Evolutionary conservation across 2,888 invertebrate species (phyloP), one percentile per base, ranked within the genome.

Genomic region (Rhabditoides inermis): DNA sequence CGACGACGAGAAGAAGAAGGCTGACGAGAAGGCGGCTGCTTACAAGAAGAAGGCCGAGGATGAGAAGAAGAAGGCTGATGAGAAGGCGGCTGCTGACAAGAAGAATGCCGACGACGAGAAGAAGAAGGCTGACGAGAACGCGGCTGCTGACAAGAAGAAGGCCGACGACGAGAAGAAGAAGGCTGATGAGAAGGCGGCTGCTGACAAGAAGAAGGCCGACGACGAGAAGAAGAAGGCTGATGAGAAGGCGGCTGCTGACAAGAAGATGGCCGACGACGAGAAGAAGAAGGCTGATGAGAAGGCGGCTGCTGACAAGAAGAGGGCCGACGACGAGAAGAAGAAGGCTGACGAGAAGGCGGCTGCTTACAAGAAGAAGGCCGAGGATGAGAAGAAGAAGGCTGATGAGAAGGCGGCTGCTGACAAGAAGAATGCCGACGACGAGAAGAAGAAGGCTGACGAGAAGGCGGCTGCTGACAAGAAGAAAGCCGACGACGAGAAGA

Each of bases 301-400:
- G 35, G 47, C 27, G 20, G 40, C 18, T 45, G 41, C 39, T 22
- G 47, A 2, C 22, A 35, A 39, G 37, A 42, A 47, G 26, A 3
- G 10, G 5, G 47, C 47, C 7, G 37, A 32, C 3, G 37, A 42
- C 2, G 30, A 49, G 32, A 41, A 49, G 22, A 41, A 49, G 35
- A 35, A 49, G n/a, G 28, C 49, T 32, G 42, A 49, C 12, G 22
- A 18, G 25, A 42, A 41, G 42, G 63, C 60, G 18, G 57, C 45
- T 18, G 49, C 53, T 20, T 61, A 54, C 23, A 60, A 61, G 30
- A 60, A 59, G 26, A 51, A 61, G 45, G 50, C 61, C 28, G 63
- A 63, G 3, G 60, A 51, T 20, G 35, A 30, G 12, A 40, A 42
- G 28, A 46, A 46, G n/a, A 35, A 30, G 18, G 49, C 61, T n/a